A percentile compares a stretch with the other conserved stretches of the same genome.
These are phyloP conservation scores for Strongylocentrotus purpuratus DNA, from an alignment of 35 echinoderm and acorn worm species.

Conservation along the genomic window DNA sequence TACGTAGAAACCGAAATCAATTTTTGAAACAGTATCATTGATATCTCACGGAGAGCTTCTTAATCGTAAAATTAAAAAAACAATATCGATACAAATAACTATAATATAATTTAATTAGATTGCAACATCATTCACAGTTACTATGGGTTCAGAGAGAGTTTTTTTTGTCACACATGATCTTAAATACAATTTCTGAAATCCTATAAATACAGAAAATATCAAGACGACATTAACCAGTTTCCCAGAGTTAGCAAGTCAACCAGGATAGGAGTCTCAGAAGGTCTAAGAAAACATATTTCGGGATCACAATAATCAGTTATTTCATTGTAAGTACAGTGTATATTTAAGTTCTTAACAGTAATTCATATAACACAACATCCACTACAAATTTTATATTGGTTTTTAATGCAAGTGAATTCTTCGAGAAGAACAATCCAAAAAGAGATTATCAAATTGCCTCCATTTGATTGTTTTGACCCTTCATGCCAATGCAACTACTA, in stretches of 20 bases:
- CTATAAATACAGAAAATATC: not conserved
- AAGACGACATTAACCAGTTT: not conserved
- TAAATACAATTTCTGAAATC: not conserved
- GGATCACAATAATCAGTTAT: no score
- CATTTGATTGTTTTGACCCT: no score
- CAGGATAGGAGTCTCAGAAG: not conserved
- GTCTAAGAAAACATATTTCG: no score
- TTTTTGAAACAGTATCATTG: not conserved
- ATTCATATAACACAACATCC: no score
- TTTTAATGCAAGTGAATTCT: no score
- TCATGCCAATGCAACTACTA: no score
- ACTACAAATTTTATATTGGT: no score
- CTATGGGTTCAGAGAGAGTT: not conserved
- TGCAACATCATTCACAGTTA: not conserved
- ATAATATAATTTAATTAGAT: not conserved
- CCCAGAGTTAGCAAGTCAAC: not conserved
- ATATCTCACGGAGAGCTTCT: not conserved
- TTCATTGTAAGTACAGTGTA: not conserved
- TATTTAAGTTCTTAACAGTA: not conserved
- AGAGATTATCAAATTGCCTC: no score
- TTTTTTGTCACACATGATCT: not conserved
- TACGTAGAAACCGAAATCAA: not conserved
- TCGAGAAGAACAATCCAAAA: no score
- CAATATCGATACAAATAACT: not conserved
- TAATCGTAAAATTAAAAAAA: not conserved